phyloP scores from a whole-genome alignment of 2,113 vertebrate species.

The Dendropsophus ebraccatus region DNA sequence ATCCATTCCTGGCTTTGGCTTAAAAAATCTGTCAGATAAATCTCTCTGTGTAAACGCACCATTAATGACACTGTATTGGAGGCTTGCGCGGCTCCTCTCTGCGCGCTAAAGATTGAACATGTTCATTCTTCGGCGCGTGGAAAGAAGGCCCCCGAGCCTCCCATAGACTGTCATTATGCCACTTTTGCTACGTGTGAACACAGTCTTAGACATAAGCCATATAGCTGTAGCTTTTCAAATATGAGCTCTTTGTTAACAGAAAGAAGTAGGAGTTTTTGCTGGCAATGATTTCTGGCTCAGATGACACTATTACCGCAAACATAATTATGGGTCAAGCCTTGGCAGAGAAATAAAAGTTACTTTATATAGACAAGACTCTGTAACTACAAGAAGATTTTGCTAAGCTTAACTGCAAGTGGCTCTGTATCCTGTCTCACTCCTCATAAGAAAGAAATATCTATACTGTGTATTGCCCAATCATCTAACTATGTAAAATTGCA shows the following conservation, averaged over 20 bases:
- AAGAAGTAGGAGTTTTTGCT: background rate
- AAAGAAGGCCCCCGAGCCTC: no score
- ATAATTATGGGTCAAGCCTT: slow-evolving; percentile 19
- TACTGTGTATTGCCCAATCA: slow-evolving; percentile 25
- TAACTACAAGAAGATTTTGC: background rate
- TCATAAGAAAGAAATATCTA: background rate
- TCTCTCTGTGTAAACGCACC: no score
- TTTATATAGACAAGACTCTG: slow-evolving; percentile 34
- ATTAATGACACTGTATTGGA: no score
- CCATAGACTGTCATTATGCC: no score
- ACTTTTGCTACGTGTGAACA: no score
- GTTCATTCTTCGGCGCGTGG: no score
- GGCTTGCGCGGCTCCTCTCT: no score
- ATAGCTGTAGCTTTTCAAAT: background rate
- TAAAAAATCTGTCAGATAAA: no score
- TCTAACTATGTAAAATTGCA: background rate
- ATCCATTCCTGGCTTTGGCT: no score
- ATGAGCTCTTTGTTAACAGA: background rate
- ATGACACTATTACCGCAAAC: background rate
- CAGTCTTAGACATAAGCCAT: background rate
- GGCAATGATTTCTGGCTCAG: slow-evolving; percentile 6
- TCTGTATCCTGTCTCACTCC: slow-evolving; percentile 13
- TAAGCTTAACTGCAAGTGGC: background rate
- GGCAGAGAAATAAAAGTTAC: slow-evolving; percentile 30
- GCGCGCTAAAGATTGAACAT: no score